phyloP scores from a whole-genome alignment of 2,888 invertebrate genomes.

The Polietes domitor region DNA sequence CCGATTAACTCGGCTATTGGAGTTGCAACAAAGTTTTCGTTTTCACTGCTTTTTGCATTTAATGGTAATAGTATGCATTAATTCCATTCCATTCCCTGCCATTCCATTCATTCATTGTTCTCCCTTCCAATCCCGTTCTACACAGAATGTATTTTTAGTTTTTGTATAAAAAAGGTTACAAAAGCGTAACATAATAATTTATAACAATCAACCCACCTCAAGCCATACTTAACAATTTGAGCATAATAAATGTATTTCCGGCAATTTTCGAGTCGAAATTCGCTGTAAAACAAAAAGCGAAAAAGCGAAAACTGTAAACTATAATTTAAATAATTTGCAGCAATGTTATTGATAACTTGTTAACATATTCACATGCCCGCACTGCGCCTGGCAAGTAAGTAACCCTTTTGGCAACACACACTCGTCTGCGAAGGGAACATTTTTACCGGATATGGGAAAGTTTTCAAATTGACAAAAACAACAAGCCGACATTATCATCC shows the following conservation, averaged over 20 bases:
- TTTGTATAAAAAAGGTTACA: constrained; percentile 38
- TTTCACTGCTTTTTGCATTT: neutral
- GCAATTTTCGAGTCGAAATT: constrained; percentile 37
- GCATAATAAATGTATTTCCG: constrained; percentile 60
- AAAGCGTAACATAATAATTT: constrained; percentile 64
- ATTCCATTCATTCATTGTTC: no score
- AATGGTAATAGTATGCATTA: constrained; percentile 20
- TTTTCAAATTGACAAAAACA: constrained; percentile 26
- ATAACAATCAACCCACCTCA: constrained; percentile 49
- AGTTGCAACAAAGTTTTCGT: constrained; percentile 8
- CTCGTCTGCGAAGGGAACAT: neutral
- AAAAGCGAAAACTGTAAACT: constrained; percentile 45
- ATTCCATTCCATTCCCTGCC: constrained; percentile 38
- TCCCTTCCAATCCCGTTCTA: neutral
- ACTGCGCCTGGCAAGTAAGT: neutral
- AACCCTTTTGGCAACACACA: constrained; percentile 44
- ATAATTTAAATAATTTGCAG: constrained; percentile 62
- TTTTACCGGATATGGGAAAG: constrained; percentile 41
- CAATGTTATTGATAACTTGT: constrained; percentile 61
- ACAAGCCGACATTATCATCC: neutral
- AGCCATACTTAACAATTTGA: constrained; percentile 59
- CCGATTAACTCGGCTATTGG: constrained; percentile 35
- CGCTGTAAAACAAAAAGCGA: constrained; percentile 12
- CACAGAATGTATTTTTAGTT: neutral
- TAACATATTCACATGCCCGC: constrained; percentile 27